phyloP scores from a whole-genome alignment of 2,113 vertebrate species.

The Charina bottae region DNA sequence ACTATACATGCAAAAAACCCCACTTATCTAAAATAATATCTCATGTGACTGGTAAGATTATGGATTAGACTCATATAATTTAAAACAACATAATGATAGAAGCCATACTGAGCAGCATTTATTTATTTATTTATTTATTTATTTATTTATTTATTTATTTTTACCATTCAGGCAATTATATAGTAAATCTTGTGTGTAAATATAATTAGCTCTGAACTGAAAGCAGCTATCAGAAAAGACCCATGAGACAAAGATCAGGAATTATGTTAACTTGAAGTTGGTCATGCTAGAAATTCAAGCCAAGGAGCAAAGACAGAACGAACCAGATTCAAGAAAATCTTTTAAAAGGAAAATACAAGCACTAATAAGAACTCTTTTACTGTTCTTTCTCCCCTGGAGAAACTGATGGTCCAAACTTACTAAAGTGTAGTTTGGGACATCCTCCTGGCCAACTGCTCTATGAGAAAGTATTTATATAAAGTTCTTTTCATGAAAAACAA shows the following conservation, averaged over 20 bases:
- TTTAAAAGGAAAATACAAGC: neutral
- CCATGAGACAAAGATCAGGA: neutral
- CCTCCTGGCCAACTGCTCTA: neutral
- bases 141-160: neutral
- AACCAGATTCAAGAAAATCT: neutral
- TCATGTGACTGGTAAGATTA: too few species aligned
- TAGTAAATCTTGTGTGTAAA: neutral
- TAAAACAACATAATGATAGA: too few species aligned
- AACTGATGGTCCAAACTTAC: neutral
- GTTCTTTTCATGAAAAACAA: neutral
- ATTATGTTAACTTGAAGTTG: neutral
- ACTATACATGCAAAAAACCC: neutral
- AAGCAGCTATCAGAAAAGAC: neutral
- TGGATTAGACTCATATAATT: too few species aligned
- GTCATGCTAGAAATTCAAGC: neutral
- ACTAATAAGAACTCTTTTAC: neutral
- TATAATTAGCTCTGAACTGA: neutral
- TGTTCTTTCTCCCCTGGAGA: neutral
- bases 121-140: neutral
- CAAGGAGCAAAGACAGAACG: neutral
- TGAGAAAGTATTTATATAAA: neutral
- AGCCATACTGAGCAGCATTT: too few species aligned
- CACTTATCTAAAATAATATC: neutral
- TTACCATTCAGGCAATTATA: neutral
- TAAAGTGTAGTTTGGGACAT: neutral